Evolutionary conservation across 2,113 vertebrate genomes (phyloP), one percentile per base, ranked within the genome.

Genomic region (Hystrix cristata): DNA sequence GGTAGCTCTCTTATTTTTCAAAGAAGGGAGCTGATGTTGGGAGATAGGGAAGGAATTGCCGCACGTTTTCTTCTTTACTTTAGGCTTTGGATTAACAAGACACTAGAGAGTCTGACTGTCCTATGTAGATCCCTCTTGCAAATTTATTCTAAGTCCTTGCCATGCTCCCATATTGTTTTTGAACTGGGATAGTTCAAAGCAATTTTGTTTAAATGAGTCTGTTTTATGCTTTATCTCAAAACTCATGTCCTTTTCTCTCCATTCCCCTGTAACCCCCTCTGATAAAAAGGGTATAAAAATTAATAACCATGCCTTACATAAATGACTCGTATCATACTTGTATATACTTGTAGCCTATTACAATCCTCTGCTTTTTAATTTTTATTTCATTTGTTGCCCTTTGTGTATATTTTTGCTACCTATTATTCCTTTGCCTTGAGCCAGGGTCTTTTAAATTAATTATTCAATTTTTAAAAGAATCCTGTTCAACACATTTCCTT

Each of bases 161-260:
- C 72, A 48, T 46, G 48, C 89, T 91, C 25, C 7, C 64, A 64
- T 8, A 79, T 64, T n/a, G 31, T 38, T 94, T 53, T 84, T 89
- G 48, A 95, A 48, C 43, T 67, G 64, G 23, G 38, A 19, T 62
- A 82, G 43, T 76, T 94, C 69, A 88, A 90, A 96, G 89, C 10
- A 29, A 5, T 92, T 69, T 23, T 60, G 48, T 81, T 65, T 74
- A 87, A 82, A 38, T 72, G 46, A 64, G 15, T 48, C 57, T 92
- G 34, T 88, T 97, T 87, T 82, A 90, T 87, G 59, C 78, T 97
- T 90, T 90, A 92, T 38, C 55, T 55, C 60, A 82, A 76, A 51
- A 5, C 29, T 13, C 10, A 72, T 51, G 0, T 19, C 11, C 15
- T 69, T 27, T 72, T 80, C 46, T 64, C 7, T 91, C 14, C 14